A percentile compares a stretch with the other conserved stretches of the same genome.
Evolutionary conservation across 2,888 invertebrate species (phyloP).

Genomic region (Lasioglossum malachurum): DNA sequence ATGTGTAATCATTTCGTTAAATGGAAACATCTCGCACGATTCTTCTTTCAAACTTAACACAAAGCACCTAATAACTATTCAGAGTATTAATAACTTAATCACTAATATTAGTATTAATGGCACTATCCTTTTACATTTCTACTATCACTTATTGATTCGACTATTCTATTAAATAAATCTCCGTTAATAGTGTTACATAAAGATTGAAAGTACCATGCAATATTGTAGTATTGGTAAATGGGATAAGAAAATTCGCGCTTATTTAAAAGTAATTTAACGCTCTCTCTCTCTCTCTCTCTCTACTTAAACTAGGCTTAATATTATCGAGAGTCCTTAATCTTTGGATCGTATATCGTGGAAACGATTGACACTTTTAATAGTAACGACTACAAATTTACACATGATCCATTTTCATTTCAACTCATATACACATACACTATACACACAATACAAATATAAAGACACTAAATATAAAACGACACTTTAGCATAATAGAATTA

Average conservation of each 20-base stretch:
- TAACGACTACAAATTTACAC: slow-evolving; percentile 23
- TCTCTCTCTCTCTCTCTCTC: no score
- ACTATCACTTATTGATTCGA: neutral
- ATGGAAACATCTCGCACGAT: neutral
- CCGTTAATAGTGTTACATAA: neutral
- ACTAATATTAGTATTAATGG: slow-evolving; percentile 16
- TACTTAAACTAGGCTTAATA: neutral
- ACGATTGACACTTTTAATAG: neutral
- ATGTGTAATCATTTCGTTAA: neutral
- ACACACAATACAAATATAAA: neutral
- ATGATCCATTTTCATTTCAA: neutral
- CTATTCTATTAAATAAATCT: slow-evolving; percentile 11
- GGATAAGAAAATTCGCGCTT: slow-evolving; percentile 33
- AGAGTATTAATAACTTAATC: neutral
- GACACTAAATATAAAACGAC: neutral
- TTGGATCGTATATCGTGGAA: slow-evolving; percentile 73
- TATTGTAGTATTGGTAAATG: slow-evolving; percentile 15
- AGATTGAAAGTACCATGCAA: neutral
- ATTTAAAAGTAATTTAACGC: neutral
- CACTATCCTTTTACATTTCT: slow-evolving; percentile 23
- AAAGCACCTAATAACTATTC: neutral
- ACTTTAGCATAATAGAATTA: neutral
- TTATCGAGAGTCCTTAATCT: slow-evolving; percentile 57
- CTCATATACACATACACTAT: slow-evolving; percentile 1
- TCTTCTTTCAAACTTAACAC: neutral